These are phyloP conservation scores for Cheilosia pagana DNA, from an alignment of 2,888 invertebrate genomes.

Conservation along the genomic window DNA sequence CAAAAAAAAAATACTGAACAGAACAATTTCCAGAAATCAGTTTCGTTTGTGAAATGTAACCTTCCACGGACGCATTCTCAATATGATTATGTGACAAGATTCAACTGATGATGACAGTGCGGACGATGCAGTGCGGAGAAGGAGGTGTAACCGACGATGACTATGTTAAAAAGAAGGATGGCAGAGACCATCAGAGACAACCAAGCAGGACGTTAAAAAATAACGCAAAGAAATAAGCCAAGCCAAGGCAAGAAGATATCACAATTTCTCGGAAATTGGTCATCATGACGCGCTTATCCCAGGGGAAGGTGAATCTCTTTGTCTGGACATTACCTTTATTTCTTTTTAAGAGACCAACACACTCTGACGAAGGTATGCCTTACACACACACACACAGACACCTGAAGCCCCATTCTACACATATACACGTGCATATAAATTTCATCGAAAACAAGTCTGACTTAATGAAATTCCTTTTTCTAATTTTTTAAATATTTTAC, in stretches of 20 bases:
- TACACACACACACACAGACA: not conserved
- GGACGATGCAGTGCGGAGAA: conserved; percentile 17
- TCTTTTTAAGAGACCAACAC: conserved; percentile 34
- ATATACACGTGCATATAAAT: conserved; percentile 25
- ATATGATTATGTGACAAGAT: conserved; percentile 69
- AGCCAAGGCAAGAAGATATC: conserved; percentile 64
- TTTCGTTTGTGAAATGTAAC: conserved; percentile 49
- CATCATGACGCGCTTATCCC: conserved; percentile 70
- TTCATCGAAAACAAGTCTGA: conserved; percentile 66
- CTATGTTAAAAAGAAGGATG: conserved; percentile 55
- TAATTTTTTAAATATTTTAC: conserved; percentile 69
- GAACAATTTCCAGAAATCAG: conserved; percentile 52
- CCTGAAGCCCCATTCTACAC: conserved; percentile 27
- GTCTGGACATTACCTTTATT: conserved; percentile 68
- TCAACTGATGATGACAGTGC: conserved; percentile 54
- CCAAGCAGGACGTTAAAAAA: conserved; percentile 45
- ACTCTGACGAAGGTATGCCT: not conserved
- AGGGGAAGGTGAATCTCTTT: conserved; percentile 66
- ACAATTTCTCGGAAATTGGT: conserved; percentile 71
- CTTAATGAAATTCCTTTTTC: conserved; percentile 66
- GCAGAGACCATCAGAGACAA: conserved; percentile 1
- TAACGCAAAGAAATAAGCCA: conserved; percentile 44
- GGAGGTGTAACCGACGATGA: conserved; percentile 62
- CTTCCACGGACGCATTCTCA: conserved; percentile 53
- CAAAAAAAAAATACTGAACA: not conserved